Base-by-base conservation (phyloP, 2,113 vertebrate genomes). In the Perca flavescens region DNA sequence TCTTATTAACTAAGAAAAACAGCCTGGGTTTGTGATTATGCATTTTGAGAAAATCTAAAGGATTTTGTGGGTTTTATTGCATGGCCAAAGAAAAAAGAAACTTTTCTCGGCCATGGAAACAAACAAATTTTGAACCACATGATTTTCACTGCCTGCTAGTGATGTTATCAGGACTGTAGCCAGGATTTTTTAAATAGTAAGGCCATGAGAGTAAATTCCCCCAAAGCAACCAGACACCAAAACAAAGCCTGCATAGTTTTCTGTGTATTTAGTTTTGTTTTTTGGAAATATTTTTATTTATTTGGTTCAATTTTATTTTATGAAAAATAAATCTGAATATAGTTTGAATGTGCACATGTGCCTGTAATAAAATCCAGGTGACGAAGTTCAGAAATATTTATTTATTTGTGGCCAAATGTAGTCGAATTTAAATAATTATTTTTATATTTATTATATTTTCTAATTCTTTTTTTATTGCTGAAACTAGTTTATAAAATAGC, bases 31-130 rank as follows among this genome's bases (percentile, higher is more conserved):
- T 34, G 5, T 40, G 4, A 34, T n/a, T 62, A 62, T 21, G 11
- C 43, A 14, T 68, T 40, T 50, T 52, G 3, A 67, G 11, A 66
- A 58, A 65, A 80, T 74, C 69, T 25, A 64, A 21, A 49, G 19
- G 28, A 58, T 43, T 74, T 25, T 19, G 16, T 13, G 53, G n/a
- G 60, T 28, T 65, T 77, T 66, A 36, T 60, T 66, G 40, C 40
- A 3, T 40, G 58, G 64, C 49, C 49, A 36, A 56, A 63, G 47
- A 76, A 21, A 16, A 50, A 57, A 56, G 25, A 62, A 22, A 11
- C 34, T 12, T 56, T 74, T 56, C 49, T 14, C 22, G 46, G 52
- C 31, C 46, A 31, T 49, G 36, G 53, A 79, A 56, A 54, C 21
- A 17, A 17, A 16, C 1, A 22, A 21, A 52, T 53, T 68, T 34